Evolutionary conservation across 2,888 invertebrate species (phyloP).

Genomic region (Cheilosia grossa): DNA sequence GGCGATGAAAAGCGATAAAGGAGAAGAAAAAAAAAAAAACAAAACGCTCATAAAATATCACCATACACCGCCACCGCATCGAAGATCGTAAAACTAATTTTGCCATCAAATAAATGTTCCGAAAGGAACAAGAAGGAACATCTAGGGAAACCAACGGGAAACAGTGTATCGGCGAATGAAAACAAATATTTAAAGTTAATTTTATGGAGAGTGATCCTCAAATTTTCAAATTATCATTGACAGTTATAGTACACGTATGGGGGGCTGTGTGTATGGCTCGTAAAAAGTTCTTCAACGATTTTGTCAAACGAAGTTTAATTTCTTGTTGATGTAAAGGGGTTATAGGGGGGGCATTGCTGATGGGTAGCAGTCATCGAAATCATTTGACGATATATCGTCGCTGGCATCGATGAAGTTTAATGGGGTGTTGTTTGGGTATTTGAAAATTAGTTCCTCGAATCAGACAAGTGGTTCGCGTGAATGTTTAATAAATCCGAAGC

Average conservation of each 20-base stretch:
- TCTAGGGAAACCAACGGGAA: slow-evolving; percentile 2
- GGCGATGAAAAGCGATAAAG: slow-evolving; percentile 68
- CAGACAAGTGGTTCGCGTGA: background rate
- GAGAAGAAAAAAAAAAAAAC: slow-evolving; percentile 42
- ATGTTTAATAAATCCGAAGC: background rate
- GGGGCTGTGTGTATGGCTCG: slow-evolving; percentile 22
- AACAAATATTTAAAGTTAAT: slow-evolving; percentile 51
- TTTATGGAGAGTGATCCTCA: slow-evolving; percentile 63
- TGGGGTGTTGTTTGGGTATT: background rate
- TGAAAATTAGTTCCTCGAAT: background rate
- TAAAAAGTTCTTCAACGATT: slow-evolving; percentile 35
- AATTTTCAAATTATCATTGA: slow-evolving; percentile 59
- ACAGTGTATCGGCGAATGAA: slow-evolving; percentile 2
- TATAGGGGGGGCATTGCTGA: background rate
- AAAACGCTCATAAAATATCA: slow-evolving; percentile 67
- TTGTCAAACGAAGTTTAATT: slow-evolving; percentile 4
- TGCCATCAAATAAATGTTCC: slow-evolving; percentile 72
- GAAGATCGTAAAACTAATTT: slow-evolving; percentile 73
- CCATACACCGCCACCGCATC: slow-evolving; percentile 48
- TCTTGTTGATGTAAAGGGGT: background rate
- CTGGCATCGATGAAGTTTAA: slow-evolving; percentile 7
- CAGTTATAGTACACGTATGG: slow-evolving; percentile 36
- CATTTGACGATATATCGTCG: background rate
- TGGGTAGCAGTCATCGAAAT: slow-evolving; percentile 22
- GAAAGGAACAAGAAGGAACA: slow-evolving; percentile 23